Conservation (phyloP, 2,797 vertebrate species). For the Gadopsis marmoratus region DNA sequence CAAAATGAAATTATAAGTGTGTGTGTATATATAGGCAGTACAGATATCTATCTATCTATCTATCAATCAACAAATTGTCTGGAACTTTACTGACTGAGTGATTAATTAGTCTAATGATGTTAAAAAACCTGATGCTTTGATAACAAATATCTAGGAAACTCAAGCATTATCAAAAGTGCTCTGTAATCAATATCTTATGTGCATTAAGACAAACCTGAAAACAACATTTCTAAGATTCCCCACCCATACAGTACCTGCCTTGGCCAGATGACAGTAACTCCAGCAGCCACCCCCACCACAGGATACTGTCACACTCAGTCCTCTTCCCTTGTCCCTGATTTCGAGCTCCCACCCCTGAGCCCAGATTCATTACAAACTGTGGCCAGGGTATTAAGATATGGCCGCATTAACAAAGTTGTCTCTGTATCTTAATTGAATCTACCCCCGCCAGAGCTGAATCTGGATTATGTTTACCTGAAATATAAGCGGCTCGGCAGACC, state of each 20-base stretch:
- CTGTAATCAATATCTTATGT: slow-evolving; percentile 14
- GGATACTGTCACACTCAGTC: slow-evolving; percentile 68
- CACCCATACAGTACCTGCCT: slow-evolving; percentile 8
- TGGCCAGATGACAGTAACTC: slow-evolving; percentile 56
- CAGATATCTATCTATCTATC: too few species aligned
- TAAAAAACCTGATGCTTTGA: slow-evolving; percentile 3
- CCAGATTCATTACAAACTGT: slow-evolving; percentile 88
- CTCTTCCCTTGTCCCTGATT: slow-evolving; percentile 72
- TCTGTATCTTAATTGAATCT: slow-evolving; percentile 91
- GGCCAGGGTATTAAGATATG: slow-evolving; percentile 88
- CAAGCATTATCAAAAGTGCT: slow-evolving; percentile 5
- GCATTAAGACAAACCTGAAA: slow-evolving; percentile 32
- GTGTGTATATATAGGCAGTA: too few species aligned
- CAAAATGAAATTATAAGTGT: too few species aligned
- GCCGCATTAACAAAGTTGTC: slow-evolving; percentile 89
- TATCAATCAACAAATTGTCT: background rate
- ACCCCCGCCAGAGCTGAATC: slow-evolving; percentile 85
- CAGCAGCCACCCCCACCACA: slow-evolving; percentile 50
- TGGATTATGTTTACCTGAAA: slow-evolving; percentile 91
- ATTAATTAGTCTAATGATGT: slow-evolving; percentile 10
- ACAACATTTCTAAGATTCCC: slow-evolving; percentile 16
- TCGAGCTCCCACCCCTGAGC: slow-evolving; percentile 74
- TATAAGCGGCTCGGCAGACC: slow-evolving; percentile 85
- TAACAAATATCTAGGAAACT: background rate
- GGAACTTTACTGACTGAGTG: background rate